Base-by-base conservation (phyloP, 1,140 invertebrate genomes). In the Aphaenogaster rudis region DNA sequence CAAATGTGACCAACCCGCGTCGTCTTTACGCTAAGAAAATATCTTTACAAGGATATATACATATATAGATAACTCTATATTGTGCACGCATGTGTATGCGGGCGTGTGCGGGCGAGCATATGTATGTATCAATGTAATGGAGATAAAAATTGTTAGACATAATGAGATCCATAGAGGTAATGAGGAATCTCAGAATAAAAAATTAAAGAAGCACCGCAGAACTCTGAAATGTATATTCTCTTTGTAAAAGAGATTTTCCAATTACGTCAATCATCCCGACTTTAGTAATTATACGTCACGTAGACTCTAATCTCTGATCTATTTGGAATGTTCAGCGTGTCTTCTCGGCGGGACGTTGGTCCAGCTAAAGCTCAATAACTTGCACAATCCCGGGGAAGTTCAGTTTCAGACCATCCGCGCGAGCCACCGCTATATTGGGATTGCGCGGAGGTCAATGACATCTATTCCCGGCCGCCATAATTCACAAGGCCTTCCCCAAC, bases 391-490 rank as follows among this genome's bases (percentile, higher is more conserved):
- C 80, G 72, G 33, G 36, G 15, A 88, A 91, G 69, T 89, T 91
- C 45, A 63, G 72, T 87, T 91, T 87, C 74, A 72, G 85, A 74
- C 66, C 61, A 74, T 90, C 86, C 57, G 48, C 78, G 78, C 45
- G 77, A 82, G 78, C 48, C 17, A 13, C 78, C 66, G 13, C 50
- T 61, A 59, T 82, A 59, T 45, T 82, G 64, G 57, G 63, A 80
- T 74, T 69, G 63, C 54, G n/a, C 61, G 69, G 63, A 48, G 80
- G 88, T 88, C 92, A 87, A 92, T 90, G 91, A 92, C 90, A 93
- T 91, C 90, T 91, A 93, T 92, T 93, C 88, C 86, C 64, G 48
- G 39, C 64, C 77, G 61, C 63, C 86, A 90, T 93, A 93, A 93
- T 91, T 93, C 89, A 93, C 28, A 67, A 42, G 50, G 45, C 54